phyloP scores from a whole-genome alignment of 37 sponge, comb jelly and placozoan genomes.

The Ianthella basta region DNA sequence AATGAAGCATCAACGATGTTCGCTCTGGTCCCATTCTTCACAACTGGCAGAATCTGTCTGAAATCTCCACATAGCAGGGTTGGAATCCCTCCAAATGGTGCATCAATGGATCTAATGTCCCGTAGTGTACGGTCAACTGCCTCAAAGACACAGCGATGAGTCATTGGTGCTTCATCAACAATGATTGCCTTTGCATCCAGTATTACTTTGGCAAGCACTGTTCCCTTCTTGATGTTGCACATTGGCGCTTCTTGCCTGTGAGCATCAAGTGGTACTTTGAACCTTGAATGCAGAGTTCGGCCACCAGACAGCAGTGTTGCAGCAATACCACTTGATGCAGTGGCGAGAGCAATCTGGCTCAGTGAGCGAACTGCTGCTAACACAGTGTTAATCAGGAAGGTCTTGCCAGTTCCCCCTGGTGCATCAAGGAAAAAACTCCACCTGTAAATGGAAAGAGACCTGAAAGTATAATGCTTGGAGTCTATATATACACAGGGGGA shows the following conservation, averaged over 20 bases:
- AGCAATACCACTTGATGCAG: conserved; percentile 46
- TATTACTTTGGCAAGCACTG: conserved; percentile 17
- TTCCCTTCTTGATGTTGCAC: not conserved
- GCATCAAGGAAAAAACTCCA: conserved; percentile 36
- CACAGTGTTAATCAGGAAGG: conserved; percentile 38
- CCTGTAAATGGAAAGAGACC: not conserved
- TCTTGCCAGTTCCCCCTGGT: conserved; percentile 54
- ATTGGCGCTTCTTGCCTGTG: not conserved
- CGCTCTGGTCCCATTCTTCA: conserved; percentile 7
- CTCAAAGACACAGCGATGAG: conserved; percentile 20
- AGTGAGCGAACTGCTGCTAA: conserved; percentile 24
- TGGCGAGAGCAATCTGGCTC: conserved; percentile 32
- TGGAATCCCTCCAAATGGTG: conserved; percentile 35
- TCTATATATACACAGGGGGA: too few species aligned
- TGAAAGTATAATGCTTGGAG: too few species aligned
- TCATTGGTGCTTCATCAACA: conserved; percentile 28
- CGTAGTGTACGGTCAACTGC: conserved; percentile 22
- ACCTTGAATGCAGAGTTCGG: conserved; percentile 35
- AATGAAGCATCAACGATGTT: conserved; percentile 31
- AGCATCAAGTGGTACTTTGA: conserved; percentile 35
- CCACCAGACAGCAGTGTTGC: conserved; percentile 41
- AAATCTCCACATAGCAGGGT: conserved; percentile 41
- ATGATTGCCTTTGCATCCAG: not conserved
- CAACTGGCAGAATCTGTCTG: conserved; percentile 43
- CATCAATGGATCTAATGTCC: not conserved